These are phyloP conservation scores for Sycobia sp. DNA, from an alignment of 1,140 invertebrate species.

Conservation along the genomic window DNA sequence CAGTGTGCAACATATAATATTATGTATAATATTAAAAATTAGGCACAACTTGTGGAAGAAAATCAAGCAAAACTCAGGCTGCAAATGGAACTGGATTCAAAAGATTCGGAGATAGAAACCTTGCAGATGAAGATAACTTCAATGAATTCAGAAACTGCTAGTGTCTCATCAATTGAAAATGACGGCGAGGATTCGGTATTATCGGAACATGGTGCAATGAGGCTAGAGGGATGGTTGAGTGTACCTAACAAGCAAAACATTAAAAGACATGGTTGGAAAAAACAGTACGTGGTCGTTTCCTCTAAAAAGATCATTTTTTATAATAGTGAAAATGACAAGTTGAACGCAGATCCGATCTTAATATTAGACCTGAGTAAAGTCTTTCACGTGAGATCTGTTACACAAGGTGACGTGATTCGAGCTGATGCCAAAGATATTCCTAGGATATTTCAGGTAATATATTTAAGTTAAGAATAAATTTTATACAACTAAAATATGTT, in stretches of 20 bases:
- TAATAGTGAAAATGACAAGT: conserved; percentile 91
- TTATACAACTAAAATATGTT: neutral
- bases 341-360: conserved; percentile 91
- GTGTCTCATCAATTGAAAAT: conserved; percentile 86
- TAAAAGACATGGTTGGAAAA: conserved; percentile 93
- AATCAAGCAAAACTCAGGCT: conserved; percentile 72
- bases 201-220: conserved; percentile 57
- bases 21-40: conserved; percentile 18
- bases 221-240: conserved; percentile 92
- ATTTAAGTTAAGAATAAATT: neutral
- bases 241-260: conserved; percentile 96
- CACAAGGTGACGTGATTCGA: conserved; percentile 97
- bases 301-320: conserved; percentile 98
- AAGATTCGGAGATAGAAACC: conserved; percentile 94
- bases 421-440: conserved; percentile 99
- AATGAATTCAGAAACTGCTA: conserved; percentile 84
- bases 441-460: conserved; percentile 89
- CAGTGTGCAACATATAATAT: neutral
- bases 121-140: conserved; percentile 80
- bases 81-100: conserved; percentile 95
- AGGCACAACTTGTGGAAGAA: conserved; percentile 70
- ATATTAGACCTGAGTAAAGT: conserved; percentile 97
- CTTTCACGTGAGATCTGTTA: conserved; percentile 97
- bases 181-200: conserved; percentile 79
- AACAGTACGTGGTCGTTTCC: conserved; percentile 95